These are phyloP conservation scores for Tricholauxania praeusta DNA, from an alignment of 2,888 invertebrate species.

Conservation along the genomic window DNA sequence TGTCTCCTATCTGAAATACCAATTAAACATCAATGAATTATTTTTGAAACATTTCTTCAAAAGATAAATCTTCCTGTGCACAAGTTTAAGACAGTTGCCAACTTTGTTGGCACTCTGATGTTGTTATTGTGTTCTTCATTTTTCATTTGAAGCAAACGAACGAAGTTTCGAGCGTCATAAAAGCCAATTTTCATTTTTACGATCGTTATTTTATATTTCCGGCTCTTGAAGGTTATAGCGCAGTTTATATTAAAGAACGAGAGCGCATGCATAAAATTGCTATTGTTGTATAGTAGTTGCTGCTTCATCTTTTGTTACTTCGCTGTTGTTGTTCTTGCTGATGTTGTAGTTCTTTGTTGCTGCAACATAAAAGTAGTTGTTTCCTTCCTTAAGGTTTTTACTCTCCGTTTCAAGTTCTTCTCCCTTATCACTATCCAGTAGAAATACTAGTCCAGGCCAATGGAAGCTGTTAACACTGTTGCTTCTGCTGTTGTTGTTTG, in stretches of 20 bases:
- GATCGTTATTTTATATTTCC: conserved; percentile 56
- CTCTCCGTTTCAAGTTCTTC: not conserved
- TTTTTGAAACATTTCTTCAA: not conserved
- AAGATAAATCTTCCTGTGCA: not conserved
- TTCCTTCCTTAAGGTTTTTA: conserved; percentile 29
- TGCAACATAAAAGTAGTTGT: conserved; percentile 40
- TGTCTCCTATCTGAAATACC: no score
- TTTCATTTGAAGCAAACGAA: conserved; percentile 12
- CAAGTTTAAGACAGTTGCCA: not conserved
- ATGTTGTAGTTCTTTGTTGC: conserved; percentile 22
- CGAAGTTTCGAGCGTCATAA: conserved; percentile 46
- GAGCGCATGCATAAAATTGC: conserved; percentile 43
- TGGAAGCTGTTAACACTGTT: not conserved
- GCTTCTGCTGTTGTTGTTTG: not conserved
- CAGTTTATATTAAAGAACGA: conserved; percentile 36
- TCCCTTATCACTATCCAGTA: no score
- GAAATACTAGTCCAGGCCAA: not conserved
- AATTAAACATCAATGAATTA: no score
- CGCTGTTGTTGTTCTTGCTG: conserved; percentile 31
- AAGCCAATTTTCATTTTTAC: conserved; percentile 54
- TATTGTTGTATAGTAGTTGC: conserved; percentile 31
- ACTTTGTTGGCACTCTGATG: conserved; percentile 19
- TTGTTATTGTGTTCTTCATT: conserved; percentile 9
- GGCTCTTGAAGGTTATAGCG: conserved; percentile 51
- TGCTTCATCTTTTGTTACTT: not conserved